Evolutionary conservation across 2,888 invertebrate species (phyloP), one percentile per base, ranked within the genome.

Genomic region (Azorinus chamasolen): DNA sequence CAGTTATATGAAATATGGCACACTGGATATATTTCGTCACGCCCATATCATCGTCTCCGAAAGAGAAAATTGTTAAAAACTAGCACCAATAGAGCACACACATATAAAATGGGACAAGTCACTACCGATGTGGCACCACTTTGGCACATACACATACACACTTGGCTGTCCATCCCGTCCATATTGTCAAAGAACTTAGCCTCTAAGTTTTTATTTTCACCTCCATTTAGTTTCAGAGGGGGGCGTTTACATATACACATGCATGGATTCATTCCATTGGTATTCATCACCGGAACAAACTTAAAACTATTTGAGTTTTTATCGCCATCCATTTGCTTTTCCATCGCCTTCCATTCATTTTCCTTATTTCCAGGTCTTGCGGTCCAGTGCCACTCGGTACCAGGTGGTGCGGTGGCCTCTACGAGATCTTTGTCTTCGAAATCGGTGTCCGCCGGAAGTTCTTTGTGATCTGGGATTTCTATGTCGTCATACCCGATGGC

Each of bases 401-500:
- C 37, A 37, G 57, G 59, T 2, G 79, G 71, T 2, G 61, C 32
- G 22, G n/a, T 53, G 6, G 57, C 32, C 10, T 18, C 43, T 10
- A 61, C 65, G 14, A 61, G 58, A n/a, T 71, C 48, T 8, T 58
- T 48, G 2, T 64, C 57, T 3, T 72, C 78, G 2, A 74, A 69
- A 10, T 78, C 72, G 2, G 27, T 43, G 69, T 78, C 81, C 59
- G 78, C 78, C 61, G 72, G 78, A 75, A 78, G 81, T 65, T 59
- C 27, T 57, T 59, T 78, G 48, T 81, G 81, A 6, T 71, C 32
- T 46, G 64, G 39, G 32, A 81, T 72, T 18, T 65, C 66, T 20
- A 87, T 75, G 37, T 88, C 86, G 37, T 78, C 76, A 71, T 85
- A 74, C 39, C 89, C 89, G 48, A 90, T 88, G 12, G 89, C 88